Evolutionary conservation across 1,140 invertebrate genomes (phyloP).

Genomic region (Oreohelix idahoensis): DNA sequence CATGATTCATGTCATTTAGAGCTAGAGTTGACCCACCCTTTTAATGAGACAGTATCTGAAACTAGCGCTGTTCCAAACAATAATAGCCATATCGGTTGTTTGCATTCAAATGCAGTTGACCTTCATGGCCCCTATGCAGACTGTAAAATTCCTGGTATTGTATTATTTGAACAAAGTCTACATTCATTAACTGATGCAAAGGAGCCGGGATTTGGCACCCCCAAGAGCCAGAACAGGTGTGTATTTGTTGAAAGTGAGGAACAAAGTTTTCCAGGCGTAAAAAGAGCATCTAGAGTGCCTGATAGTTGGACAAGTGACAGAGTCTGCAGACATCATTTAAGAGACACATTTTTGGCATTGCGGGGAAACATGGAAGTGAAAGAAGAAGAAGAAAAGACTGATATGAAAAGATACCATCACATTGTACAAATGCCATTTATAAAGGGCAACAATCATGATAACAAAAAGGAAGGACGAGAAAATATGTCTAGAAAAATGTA

Average conservation of each 20-base stretch:
- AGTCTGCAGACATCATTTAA: not conserved
- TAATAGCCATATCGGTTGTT: not conserved
- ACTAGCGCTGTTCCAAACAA: not conserved
- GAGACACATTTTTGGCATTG: not conserved
- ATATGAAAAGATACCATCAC: not conserved
- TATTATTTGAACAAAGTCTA: not conserved
- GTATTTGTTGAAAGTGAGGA: not conserved
- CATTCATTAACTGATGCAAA: not conserved
- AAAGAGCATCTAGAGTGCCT: not conserved
- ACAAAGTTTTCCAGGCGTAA: not conserved
- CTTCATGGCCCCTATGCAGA: not conserved
- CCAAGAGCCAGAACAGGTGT: not conserved
- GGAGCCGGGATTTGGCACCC: not conserved
- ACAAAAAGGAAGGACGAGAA: constrained; percentile 9
- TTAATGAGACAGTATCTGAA: not conserved
- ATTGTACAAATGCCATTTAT: not conserved
- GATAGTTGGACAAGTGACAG: not conserved
- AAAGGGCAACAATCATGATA: not conserved
- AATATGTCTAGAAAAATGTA: not conserved
- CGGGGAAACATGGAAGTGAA: not conserved
- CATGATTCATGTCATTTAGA: not conserved
- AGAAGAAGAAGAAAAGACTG: not conserved
- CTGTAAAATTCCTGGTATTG: not conserved
- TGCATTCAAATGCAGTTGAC: not conserved
- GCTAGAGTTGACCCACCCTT: not conserved